Evolutionary conservation across 92 coral and sea anemone genomes (phyloP).

Genomic region (Porites lobata): DNA sequence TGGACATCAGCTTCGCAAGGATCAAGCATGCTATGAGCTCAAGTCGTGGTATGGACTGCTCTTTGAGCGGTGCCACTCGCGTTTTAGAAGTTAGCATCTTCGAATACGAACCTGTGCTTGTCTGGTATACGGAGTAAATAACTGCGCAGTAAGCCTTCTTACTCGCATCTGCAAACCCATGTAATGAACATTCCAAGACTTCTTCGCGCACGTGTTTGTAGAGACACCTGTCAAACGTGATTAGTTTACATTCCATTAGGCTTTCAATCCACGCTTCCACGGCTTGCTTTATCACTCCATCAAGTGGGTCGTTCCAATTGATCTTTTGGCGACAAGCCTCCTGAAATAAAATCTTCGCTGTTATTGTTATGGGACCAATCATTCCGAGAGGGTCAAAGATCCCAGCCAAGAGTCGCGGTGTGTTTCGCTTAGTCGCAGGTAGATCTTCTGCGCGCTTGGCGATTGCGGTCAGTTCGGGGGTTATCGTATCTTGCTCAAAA

Average conservation of each 20-base stretch:
- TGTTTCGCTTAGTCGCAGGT: slow-evolving; percentile 15
- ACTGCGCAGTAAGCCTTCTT: not conserved
- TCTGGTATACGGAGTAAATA: not conserved
- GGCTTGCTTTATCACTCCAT: not conserved
- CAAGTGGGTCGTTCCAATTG: slow-evolving; percentile 45
- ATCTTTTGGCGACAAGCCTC: slow-evolving; percentile 43
- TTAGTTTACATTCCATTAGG: not conserved
- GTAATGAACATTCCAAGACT: slow-evolving; percentile 6
- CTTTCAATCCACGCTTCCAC: slow-evolving; percentile 27
- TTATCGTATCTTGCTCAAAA: slow-evolving; percentile 1
- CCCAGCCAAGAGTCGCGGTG: slow-evolving; percentile 34
- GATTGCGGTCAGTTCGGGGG: not conserved
- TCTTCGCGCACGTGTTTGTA: slow-evolving; percentile 16
- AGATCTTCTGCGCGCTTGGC: slow-evolving; percentile 1
- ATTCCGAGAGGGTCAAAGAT: slow-evolving; percentile 56
- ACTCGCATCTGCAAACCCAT: no score
- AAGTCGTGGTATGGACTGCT: slow-evolving; percentile 9
- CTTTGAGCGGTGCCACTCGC: slow-evolving; percentile 10
- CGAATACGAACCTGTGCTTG: slow-evolving; percentile 10
- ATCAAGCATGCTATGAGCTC: slow-evolving; percentile 6
- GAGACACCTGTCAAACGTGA: not conserved
- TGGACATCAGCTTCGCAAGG: slow-evolving; percentile 3
- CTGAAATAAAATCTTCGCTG: slow-evolving; percentile 56
- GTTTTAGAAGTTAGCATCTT: slow-evolving; percentile 21
- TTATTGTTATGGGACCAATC: slow-evolving; percentile 29